phyloP scores from a whole-genome alignment of 1,140 invertebrate genomes.

The Polyergus mexicanus region DNA sequence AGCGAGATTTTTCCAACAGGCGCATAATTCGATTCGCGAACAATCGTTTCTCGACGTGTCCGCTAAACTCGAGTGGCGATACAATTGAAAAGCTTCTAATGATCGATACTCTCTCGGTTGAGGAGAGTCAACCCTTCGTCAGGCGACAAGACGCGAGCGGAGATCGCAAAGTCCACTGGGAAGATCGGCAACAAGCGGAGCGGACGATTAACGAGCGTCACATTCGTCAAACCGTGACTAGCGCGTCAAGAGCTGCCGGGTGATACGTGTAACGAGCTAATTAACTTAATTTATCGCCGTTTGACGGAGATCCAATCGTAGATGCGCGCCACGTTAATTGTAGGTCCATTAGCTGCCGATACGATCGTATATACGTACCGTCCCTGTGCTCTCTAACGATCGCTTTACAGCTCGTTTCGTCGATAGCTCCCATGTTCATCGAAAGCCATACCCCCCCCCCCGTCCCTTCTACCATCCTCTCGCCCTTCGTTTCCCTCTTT shows the following conservation, averaged over 20 bases:
- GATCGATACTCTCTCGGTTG: neutral
- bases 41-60: neutral
- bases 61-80: neutral
- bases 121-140: neutral
- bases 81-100: neutral
- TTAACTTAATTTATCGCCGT: slow-evolving; percentile 82
- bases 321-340: slow-evolving; percentile 81
- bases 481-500: slow-evolving; percentile 47
- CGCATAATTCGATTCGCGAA: neutral
- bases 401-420: slow-evolving; percentile 76
- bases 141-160: neutral
- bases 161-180: slow-evolving; percentile 1
- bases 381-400: slow-evolving; percentile 74
- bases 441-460: slow-evolving; percentile 46
- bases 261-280: slow-evolving; percentile 81
- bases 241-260: slow-evolving; percentile 66
- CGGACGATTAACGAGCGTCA: slow-evolving; percentile 76
- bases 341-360: slow-evolving; percentile 80
- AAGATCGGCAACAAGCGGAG: slow-evolving; percentile 24
- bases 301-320: slow-evolving; percentile 80
- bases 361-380: slow-evolving; percentile 75
- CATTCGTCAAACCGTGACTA: slow-evolving; percentile 78
- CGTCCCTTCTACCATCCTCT: slow-evolving; percentile 35
- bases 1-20: neutral
- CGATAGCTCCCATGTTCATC: slow-evolving; percentile 61